Base-by-base conservation (phyloP, 2,113 vertebrate genomes). In the Trichomycterus rosablanca region DNA sequence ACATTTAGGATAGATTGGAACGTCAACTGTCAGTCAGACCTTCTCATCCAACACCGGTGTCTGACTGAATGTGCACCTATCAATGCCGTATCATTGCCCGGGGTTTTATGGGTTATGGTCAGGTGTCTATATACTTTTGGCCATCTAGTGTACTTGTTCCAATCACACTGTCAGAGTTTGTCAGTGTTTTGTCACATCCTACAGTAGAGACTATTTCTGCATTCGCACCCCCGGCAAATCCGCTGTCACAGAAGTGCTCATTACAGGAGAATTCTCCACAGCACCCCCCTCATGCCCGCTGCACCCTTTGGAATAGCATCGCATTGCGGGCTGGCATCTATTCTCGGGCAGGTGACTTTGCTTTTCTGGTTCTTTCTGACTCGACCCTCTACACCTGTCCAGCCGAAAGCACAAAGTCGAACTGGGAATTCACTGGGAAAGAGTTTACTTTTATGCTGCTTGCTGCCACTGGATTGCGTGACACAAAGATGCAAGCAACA, bases 221-320 rank as follows among this genome's bases (percentile, higher is more conserved):
- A 42, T 43, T 7, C 4, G 40, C 26, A 52, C 22, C 58, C 64
- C 2, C 8, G 10, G 48, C 24, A 37, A 59, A 16, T 49, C n/a
- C n/a, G n/a, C 40, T 54, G 45, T 24, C 30, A 48, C 24, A n/a
- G 63, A 59, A 12, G 23, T 12, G 15, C 51, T 59, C 42, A 26
- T 70, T 70, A 49, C 42, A 4, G 19, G 18, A 59, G 20, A 56
- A 69, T 20, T 48, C 30, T n/a, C 52, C 42, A 32, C 20, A 16
- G 2, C 7, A 58, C 26, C 54, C 30, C 1, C 30, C 16, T 45
- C 32, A 51, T 19, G 44, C 30, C 26, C 14, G 5, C 16, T 40
- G 63, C 35, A 24, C 23, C 15, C 59, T 14, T 30, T 53, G 46
- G 30, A 23, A 32, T 18, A 45, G 12, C 49, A 4, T 3, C 15